Conservation (phyloP, 2,888 invertebrate species). For the Dendrolimus houi region DNA sequence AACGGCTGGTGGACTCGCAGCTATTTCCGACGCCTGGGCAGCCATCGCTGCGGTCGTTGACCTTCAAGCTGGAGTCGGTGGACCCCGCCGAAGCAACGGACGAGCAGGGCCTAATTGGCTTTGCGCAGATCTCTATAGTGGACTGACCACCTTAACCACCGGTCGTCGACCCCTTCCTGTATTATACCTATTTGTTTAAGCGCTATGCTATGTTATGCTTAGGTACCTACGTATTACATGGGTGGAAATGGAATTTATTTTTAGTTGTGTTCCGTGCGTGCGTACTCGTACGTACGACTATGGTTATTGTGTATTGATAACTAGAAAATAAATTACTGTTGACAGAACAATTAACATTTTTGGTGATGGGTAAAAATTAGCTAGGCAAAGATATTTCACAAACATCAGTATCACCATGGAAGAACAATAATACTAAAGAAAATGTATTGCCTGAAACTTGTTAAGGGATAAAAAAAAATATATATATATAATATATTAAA, state of each 20-base stretch:
- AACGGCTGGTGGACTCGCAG: conserved; percentile 86
- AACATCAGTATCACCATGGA: too few species aligned
- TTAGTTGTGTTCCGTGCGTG: conserved; percentile 24
- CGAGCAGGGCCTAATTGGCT: conserved; percentile 96
- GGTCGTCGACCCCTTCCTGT: conserved; percentile 7
- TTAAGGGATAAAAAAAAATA: too few species aligned
- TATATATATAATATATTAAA: too few species aligned
- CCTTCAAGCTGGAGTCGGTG: conserved; percentile 87
- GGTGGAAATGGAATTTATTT: conserved; percentile 52
- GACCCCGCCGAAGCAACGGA: conserved; percentile 85
- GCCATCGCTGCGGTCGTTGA: conserved; percentile 81
- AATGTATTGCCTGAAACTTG: too few species aligned
- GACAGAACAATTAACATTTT: too few species aligned
- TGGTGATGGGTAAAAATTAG: too few species aligned
- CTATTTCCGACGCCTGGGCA: conserved; percentile 63
- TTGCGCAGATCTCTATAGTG: conserved; percentile 97
- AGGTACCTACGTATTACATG: conserved; percentile 50
- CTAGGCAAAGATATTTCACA: too few species aligned
- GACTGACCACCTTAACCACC: conserved; percentile 73
- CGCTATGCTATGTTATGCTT: conserved; percentile 32
- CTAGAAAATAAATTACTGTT: too few species aligned
- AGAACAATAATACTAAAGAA: too few species aligned
- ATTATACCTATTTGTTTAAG: conserved; percentile 3
- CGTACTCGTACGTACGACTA: conserved; percentile 22
- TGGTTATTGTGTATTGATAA: conserved; percentile 20